Conservation (phyloP, 2,888 invertebrate species). For the Meandrusa payeni region DNA sequence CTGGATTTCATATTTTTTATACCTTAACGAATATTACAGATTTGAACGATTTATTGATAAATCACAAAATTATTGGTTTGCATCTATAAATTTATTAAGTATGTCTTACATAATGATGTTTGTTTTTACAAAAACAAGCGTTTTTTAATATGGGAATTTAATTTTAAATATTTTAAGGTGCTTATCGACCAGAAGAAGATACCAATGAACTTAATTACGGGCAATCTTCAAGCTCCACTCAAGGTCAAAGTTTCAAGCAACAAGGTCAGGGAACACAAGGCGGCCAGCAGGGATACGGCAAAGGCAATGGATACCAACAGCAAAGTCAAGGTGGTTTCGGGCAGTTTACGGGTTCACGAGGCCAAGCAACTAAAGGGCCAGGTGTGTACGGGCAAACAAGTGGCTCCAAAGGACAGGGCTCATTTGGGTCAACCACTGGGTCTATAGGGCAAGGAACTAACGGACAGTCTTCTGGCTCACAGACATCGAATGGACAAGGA, state of each 20-base stretch:
- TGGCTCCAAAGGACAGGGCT: neutral
- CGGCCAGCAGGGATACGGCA: constrained; percentile 1
- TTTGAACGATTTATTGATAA: too few species aligned
- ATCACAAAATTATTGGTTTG: too few species aligned
- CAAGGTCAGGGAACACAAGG: constrained; percentile 14
- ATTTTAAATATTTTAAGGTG: constrained; percentile 60
- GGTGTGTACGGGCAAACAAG: constrained; percentile 15
- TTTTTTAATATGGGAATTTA: too few species aligned
- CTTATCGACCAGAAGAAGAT: constrained; percentile 64
- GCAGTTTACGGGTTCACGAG: constrained; percentile 17
- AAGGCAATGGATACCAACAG: constrained; percentile 5
- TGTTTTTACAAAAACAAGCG: too few species aligned
- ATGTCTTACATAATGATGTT: too few species aligned
- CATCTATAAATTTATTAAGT: too few species aligned
- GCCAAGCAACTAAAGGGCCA: too few species aligned
- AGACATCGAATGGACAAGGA: neutral
- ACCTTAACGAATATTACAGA: too few species aligned
- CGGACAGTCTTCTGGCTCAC: neutral
- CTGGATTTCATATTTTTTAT: too few species aligned
- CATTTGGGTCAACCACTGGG: neutral
- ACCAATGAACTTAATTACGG: constrained; percentile 27
- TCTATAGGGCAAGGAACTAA: neutral
- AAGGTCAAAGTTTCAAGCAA: constrained; percentile 26
- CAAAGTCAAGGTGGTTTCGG: constrained; percentile 5
- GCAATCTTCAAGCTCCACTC: constrained; percentile 25